phyloP scores from a whole-genome alignment of 1,140 invertebrate species.

The Medauroidea extradentata region DNA sequence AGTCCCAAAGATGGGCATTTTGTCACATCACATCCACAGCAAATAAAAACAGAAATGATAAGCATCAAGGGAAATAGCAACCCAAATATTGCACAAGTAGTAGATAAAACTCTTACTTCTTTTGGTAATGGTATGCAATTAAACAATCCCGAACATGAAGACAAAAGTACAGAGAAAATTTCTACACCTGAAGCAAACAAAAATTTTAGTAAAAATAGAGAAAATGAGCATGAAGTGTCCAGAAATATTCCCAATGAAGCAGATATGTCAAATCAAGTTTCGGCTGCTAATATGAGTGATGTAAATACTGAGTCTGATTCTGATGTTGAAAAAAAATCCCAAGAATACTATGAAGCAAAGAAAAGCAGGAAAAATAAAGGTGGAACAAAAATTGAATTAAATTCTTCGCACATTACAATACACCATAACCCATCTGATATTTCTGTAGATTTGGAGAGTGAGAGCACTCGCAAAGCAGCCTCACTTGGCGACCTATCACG shows the following conservation, averaged over 20 bases:
- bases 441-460: constrained; percentile 52
- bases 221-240: no score
- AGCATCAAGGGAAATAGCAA: neutral
- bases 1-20: neutral
- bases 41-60: neutral
- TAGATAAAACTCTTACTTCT: constrained; percentile 14
- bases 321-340: constrained; percentile 7
- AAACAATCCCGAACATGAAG: no score
- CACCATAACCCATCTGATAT: constrained; percentile 59
- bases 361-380: constrained; percentile 25
- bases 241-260: no score
- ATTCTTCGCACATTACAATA: constrained; percentile 68
- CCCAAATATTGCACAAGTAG: neutral
- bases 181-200: no score
- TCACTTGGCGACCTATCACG: constrained; percentile 75
- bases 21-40: no score
- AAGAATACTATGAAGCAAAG: constrained; percentile 16
- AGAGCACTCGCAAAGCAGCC: constrained; percentile 69
- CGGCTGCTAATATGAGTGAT: neutral
- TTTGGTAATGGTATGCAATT: constrained; percentile 4
- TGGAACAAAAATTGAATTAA: constrained; percentile 60
- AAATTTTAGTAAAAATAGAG: no score
- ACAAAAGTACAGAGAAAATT: no score
- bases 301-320: constrained; percentile 13
- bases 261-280: neutral